A percentile compares a stretch with the other conserved stretches of the same genome.
Conservation (phyloP, 2,113 vertebrate species). For the Oostethus manadensis region DNA sequence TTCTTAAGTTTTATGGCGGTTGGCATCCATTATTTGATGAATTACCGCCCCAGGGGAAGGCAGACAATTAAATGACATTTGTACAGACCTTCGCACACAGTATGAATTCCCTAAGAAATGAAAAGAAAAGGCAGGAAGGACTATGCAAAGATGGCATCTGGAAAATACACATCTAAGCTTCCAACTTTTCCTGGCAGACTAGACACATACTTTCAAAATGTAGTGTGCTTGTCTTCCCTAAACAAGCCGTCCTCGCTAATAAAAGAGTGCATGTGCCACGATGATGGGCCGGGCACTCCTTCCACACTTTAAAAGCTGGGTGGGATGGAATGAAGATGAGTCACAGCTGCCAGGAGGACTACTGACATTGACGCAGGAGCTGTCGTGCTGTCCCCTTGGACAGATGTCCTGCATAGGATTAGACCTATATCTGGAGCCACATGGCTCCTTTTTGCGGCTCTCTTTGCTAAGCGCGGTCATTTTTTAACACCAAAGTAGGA, state of each 20-base stretch:
- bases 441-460: no score
- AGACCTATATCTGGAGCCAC: no score
- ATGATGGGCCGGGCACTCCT: constrained; percentile 1
- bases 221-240: not conserved
- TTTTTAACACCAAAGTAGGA: no score
- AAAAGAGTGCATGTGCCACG: not conserved
- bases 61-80: no score
- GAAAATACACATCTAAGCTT: no score
- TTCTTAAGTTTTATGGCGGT: no score
- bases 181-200: constrained; percentile 1
- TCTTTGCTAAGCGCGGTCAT: no score
- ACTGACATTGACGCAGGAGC: not conserved
- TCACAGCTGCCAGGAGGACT: not conserved
- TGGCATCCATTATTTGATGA: no score
- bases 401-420: not conserved
- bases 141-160: not conserved
- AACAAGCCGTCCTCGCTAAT: not conserved
- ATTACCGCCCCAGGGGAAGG: no score
- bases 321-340: constrained; percentile 2
- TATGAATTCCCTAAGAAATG: not conserved
- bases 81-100: no score
- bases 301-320: constrained; percentile 3
- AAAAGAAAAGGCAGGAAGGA: not conserved
- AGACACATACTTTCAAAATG: not conserved
- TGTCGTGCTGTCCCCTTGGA: not conserved